A percentile compares a stretch with the other conserved stretches of the same genome.
These are phyloP conservation scores for Hapalemur alaotrensis DNA, from an alignment of 2,797 vertebrate species.

Conservation along the genomic window DNA sequence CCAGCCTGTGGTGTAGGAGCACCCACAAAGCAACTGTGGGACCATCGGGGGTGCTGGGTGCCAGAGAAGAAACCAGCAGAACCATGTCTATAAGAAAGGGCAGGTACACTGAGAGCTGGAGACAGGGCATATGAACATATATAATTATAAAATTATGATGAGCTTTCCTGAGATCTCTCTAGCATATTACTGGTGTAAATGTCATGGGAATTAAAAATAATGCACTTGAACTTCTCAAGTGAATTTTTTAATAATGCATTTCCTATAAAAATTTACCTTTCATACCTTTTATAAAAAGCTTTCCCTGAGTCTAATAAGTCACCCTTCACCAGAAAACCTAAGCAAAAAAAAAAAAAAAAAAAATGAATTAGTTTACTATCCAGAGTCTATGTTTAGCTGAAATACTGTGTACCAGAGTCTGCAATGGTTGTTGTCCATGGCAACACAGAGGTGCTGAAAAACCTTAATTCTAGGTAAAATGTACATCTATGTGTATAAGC, in stretches of 20 bases:
- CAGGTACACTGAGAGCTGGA: too few relatives aligned
- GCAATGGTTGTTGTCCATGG: neutral
- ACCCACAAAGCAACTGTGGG: too few relatives aligned
- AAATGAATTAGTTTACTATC: neutral
- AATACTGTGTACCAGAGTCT: neutral
- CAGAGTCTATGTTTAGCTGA: neutral
- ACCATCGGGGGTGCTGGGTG: neutral
- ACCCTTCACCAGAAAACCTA: neutral
- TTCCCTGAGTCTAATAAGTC: neutral
- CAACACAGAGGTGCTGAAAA: neutral
- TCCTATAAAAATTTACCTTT: neutral
- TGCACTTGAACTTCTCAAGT: neutral
- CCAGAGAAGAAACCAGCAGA: neutral
- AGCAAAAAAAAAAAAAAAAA: neutral
- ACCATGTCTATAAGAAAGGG: neutral
- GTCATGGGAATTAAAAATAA: neutral
- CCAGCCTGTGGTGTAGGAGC: neutral
- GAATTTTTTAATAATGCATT: neutral
- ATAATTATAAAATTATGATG: neutral
- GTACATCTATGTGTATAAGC: neutral
- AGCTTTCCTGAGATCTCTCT: neutral
- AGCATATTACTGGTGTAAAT: neutral
- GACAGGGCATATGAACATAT: neutral
- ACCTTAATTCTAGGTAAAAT: neutral
- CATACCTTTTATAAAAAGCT: neutral